Base-by-base conservation (phyloP, 2,888 invertebrate genomes). In the Tortrix viridana region DNA sequence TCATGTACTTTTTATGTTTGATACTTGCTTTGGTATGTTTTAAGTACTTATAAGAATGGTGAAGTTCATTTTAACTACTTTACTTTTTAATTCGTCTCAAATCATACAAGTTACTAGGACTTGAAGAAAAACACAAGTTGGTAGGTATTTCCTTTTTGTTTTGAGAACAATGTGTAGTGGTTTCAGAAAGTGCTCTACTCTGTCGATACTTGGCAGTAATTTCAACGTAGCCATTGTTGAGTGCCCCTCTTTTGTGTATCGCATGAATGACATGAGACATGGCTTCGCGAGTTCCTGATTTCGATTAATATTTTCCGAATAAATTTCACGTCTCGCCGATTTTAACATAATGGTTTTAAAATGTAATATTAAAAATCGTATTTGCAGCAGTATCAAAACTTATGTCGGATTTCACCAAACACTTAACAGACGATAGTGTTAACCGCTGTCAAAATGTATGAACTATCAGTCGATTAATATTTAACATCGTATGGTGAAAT, bases 181-280 rank as follows among this genome's bases (percentile, higher is more conserved):
- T 77, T 80, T 77, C 73, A 67, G 75, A 80, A 79, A 81, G 79
- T 79, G 77, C 75, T 79, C 75, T 72, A 60, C 72, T 70, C 71
- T 76, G 74, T 80, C 78, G 76, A 81, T 80, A 79, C 78, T 80
- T 76, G 73, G 73, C 74, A 70, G 80, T 80, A 78, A 82, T 82
- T 82, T 78, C 79, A 75, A 76, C 75, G 75, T 75, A 76, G 74
- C 81, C 71, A 81, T 82, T 82, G 81, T 80, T 77, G 69, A 70
- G 72, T 72, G 73, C 66, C 70, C 71, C 74, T 69, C 76, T 82
- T 79, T 80, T 81, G 74, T 77, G 74, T 82, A 75, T 73, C 74
- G 74, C 69, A 73, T 77, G 77, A 77, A 77, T 77, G 74, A 75
- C 71, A 73, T 71, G 75, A 76, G 74, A 75, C 71, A 74, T 72